Evolutionary conservation across 1,140 invertebrate species (phyloP), one percentile per base, ranked within the genome.

Genomic region (Euborellia annulipes): DNA sequence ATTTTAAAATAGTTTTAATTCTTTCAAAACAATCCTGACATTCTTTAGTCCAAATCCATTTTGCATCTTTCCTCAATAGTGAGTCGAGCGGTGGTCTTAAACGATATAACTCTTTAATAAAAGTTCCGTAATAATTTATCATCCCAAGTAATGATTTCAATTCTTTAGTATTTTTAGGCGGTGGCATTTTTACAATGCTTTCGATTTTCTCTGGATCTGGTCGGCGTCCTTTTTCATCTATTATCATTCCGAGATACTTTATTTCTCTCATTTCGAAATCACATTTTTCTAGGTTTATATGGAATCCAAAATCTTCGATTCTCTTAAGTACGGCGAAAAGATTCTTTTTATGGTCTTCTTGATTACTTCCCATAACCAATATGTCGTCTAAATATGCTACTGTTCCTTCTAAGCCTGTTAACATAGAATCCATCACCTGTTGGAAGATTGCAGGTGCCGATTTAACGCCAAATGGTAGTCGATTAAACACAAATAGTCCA

Each of bases 121-220:
- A 65, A 49, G 55, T 62, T n/a, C 43, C 40, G n/a, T 65, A 41
- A 49, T 67, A 66, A n/a, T 51, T 66, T 0, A 63, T 46, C 43
- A 65, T 54, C 21, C 56, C 61, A 17, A 65, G 39, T 17, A 62
- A 58, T 36, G 51, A 43, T 14, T 20, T 14, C 17, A 42, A 16
- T 19, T 3, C 41, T 9, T 18, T 18, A 20, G n/a, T 42, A 14
- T 14, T 19, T 3, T 3, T 19, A 14, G 41, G 3, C 8, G 17
- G 17, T 19, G 17, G 3, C 17, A 42, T 42, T 3, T 42, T 36
- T 23, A 19, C 3, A 23, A 42, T 42, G 3, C 16, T 8, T 4
- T 17, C 14, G 17, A 42, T 14, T 18, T 42, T 9, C 9, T 14
- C 22, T 32, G 17, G 14, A 42, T 42, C 41, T 19, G 22, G 17